phyloP scores from a whole-genome alignment of 2,113 vertebrate species.

The Datnioides undecimradiatus region DNA sequence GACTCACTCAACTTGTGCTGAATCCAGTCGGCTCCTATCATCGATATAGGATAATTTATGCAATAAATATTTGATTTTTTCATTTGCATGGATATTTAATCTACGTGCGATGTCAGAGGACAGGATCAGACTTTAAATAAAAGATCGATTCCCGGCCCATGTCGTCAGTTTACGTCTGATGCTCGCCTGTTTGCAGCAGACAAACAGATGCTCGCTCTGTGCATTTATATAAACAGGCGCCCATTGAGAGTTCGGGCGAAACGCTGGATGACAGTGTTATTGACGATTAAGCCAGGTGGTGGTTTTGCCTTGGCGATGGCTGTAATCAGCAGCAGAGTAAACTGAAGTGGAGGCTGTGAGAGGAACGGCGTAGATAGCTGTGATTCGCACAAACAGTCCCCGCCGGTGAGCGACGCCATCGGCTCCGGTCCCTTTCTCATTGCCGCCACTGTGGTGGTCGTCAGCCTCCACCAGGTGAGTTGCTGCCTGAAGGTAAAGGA shows the following conservation, averaged over 20 bases:
- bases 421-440: background rate
- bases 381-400: conserved; percentile 46
- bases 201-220: background rate
- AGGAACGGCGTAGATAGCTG: conserved; percentile 28
- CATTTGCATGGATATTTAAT: background rate
- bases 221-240: conserved; percentile 1
- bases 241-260: background rate
- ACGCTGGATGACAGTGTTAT: background rate
- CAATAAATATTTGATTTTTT: background rate
- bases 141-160: background rate
- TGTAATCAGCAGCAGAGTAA: conserved; percentile 43
- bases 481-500: too few relatives aligned
- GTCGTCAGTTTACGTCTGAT: background rate
- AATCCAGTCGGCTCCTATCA: background rate
- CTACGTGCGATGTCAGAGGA: background rate
- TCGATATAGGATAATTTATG: background rate
- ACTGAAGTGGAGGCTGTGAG: conserved; percentile 5
- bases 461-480: too few relatives aligned
- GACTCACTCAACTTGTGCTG: background rate
- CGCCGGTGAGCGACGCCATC: background rate
- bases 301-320: conserved; percentile 29
- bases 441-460: background rate
- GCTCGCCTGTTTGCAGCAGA: background rate
- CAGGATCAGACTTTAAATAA: background rate
- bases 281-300: conserved; percentile 43